Evolutionary conservation across 2,888 invertebrate genomes (phyloP).

Genomic region (Monoplex corrugatus): DNA sequence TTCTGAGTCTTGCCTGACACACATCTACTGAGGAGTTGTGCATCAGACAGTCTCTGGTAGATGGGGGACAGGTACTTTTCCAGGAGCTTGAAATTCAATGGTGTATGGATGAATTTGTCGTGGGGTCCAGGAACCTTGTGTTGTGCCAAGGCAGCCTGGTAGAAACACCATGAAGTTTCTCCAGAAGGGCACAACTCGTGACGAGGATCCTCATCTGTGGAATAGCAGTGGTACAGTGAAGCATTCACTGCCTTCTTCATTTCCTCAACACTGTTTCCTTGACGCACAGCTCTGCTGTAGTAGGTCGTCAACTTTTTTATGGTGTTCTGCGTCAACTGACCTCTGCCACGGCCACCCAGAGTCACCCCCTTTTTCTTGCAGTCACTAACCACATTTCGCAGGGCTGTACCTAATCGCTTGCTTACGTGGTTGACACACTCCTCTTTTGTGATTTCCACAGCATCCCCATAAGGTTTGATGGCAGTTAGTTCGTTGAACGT

Average conservation of each 20-base stretch:
- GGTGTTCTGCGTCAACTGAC: neutral
- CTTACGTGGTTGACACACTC: constrained; percentile 47
- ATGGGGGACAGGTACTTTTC: constrained; percentile 21
- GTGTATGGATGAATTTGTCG: constrained; percentile 23
- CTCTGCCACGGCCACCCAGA: constrained; percentile 30
- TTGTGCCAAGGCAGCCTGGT: constrained; percentile 20
- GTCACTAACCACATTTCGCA: constrained; percentile 30
- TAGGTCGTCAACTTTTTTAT: neutral
- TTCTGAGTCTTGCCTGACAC: constrained; percentile 35
- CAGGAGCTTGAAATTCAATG: constrained; percentile 4
- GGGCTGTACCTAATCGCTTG: constrained; percentile 39
- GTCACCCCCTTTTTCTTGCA: constrained; percentile 38
- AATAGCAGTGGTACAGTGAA: constrained; percentile 20
- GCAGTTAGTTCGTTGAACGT: constrained; percentile 2
- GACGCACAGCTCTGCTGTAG: neutral
- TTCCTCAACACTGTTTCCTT: neutral
- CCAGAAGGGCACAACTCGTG: constrained; percentile 29
- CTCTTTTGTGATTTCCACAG: constrained; percentile 30
- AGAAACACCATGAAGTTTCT: constrained; percentile 48
- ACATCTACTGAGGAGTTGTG: constrained; percentile 40
- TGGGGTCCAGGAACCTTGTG: neutral
- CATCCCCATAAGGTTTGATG: constrained; percentile 14
- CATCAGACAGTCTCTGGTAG: constrained; percentile 28
- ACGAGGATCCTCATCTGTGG: constrained; percentile 24
- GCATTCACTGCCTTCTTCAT: constrained; percentile 36